phyloP scores from a whole-genome alignment of 2,888 invertebrate species.

The Trachelus stipa region DNA sequence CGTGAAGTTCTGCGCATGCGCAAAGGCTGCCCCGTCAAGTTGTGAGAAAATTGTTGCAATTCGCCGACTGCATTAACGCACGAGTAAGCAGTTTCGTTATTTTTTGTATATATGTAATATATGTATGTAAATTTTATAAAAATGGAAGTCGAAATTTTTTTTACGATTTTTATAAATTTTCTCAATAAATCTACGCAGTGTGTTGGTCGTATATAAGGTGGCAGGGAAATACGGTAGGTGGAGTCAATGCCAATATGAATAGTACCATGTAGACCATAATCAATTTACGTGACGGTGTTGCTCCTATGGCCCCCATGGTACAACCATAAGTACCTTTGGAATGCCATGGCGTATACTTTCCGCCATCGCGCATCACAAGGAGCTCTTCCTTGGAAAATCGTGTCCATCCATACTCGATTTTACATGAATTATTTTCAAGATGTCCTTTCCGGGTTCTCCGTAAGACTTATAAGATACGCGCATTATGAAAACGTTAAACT shows the following conservation, averaged over 20 bases:
- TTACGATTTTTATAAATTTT: not conserved
- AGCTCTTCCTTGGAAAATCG: constrained; percentile 38
- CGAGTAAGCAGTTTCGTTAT: not conserved
- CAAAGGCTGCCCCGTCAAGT: not conserved
- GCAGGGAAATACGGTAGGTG: not conserved
- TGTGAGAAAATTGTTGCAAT: not conserved
- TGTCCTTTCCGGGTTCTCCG: not conserved
- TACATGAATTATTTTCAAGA: constrained; percentile 9
- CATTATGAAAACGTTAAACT: too few species aligned
- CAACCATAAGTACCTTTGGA: constrained; percentile 32
- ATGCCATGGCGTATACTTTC: constrained; percentile 42
- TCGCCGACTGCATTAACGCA: not conserved
- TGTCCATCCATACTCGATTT: constrained; percentile 33
- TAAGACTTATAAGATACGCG: not conserved
- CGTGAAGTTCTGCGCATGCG: not conserved
- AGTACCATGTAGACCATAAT: not conserved
- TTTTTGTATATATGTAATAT: not conserved
- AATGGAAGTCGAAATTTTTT: not conserved
- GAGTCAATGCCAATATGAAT: not conserved
- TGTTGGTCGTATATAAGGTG: not conserved
- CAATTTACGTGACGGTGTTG: not conserved
- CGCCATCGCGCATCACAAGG: constrained; percentile 43
- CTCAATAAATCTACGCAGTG: not conserved
- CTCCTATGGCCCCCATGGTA: not conserved
- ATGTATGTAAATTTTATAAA: fast-evolving